phyloP scores from a whole-genome alignment of 1,140 invertebrate genomes.

The Pachyrhynchus sulphureomaculatus region DNA sequence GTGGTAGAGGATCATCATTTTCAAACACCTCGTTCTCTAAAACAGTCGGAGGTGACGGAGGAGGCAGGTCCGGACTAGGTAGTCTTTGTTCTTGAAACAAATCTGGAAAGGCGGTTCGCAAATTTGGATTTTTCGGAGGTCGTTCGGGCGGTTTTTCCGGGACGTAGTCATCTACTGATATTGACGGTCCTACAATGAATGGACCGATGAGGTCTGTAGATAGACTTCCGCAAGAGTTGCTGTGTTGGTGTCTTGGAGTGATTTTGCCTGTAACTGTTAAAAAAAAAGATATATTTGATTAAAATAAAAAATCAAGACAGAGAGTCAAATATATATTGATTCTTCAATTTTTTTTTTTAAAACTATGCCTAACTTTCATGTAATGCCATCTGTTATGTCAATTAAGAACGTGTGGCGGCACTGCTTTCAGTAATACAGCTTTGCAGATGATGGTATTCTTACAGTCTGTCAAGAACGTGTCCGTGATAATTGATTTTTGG shows the following conservation, averaged over 20 bases:
- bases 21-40: constrained; percentile 63
- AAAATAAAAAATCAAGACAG: too few species aligned
- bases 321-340: too few species aligned
- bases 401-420: too few species aligned
- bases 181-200: constrained; percentile 64
- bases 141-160: constrained; percentile 70
- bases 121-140: constrained; percentile 71
- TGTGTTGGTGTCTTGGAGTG: constrained; percentile 58
- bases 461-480: too few species aligned
- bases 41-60: constrained; percentile 64
- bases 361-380: too few species aligned
- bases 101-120: constrained; percentile 57
- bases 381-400: too few species aligned
- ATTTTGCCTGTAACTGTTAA: constrained; percentile 23
- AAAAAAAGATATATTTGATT: not conserved
- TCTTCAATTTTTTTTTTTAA: too few species aligned
- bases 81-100: constrained; percentile 56
- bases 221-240: constrained; percentile 63
- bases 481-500: too few species aligned
- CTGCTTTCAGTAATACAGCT: too few species aligned
- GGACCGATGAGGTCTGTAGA: constrained; percentile 63
- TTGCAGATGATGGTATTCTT: too few species aligned
- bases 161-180: constrained; percentile 69
- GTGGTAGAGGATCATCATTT: constrained; percentile 72
- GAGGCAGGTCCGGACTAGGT: constrained; percentile 72